A percentile compares a stretch with the other conserved stretches of the same genome.
Evolutionary conservation across 2,113 vertebrate genomes (phyloP).

Genomic region (Piprites chloris): DNA sequence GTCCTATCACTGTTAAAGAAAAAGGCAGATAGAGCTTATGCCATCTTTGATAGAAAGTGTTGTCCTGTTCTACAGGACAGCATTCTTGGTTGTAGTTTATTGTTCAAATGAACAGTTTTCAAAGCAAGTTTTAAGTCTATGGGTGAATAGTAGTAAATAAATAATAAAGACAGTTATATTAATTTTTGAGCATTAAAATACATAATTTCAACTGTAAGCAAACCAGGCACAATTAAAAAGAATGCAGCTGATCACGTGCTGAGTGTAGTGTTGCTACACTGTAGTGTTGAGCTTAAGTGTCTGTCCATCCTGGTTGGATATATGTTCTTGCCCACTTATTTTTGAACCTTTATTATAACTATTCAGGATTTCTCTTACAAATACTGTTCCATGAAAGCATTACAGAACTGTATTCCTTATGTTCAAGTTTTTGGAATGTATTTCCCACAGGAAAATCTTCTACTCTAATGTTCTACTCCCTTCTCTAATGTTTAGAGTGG

Average conservation of each 20-base stretch:
- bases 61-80: background rate
- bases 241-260: background rate
- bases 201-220: background rate
- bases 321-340: background rate
- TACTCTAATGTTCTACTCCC: background rate
- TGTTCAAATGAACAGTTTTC: background rate
- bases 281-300: background rate
- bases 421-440: background rate
- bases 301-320: background rate
- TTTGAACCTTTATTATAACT: background rate
- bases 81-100: background rate
- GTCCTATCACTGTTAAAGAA: background rate
- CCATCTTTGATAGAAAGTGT: background rate
- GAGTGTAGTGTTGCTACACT: background rate
- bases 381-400: background rate
- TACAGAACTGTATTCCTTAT: background rate
- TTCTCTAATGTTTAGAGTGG: background rate
- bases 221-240: background rate
- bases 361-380: background rate
- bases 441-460: background rate
- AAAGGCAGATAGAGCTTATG: background rate
- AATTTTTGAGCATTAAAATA: background rate
- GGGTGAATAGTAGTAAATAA: background rate
- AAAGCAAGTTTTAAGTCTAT: background rate
- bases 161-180: background rate